Evolutionary conservation across 2,797 vertebrate species (phyloP), one percentile per base, ranked within the genome.

Genomic region (Taenioides sp.): DNA sequence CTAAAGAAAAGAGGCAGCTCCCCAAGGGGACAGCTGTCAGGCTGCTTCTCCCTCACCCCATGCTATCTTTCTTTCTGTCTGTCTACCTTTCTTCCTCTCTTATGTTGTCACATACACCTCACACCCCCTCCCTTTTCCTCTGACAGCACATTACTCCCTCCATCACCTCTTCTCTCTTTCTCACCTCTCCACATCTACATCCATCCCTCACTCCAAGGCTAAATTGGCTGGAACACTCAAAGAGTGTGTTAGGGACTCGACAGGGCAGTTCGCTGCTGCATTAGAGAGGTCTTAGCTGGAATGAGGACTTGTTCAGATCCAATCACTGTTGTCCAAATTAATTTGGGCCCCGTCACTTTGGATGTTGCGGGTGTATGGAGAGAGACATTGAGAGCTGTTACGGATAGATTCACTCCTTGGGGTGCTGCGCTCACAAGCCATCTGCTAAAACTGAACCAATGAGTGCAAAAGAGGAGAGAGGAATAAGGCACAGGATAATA

Each of bases 291-390:
- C 84, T 78, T 78, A 77, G 78, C 71, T 14, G 70, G 76, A 89
- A 87, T 87, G 84, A 91, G 83, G 80, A 87, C 87, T 88, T 84
- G 81, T 91, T 92, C 91, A 84, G 78, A 76, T 78, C 79, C 87
- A 87, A 91, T 92, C 86, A 81, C 83, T 86, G 91, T 90, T 90
- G 87, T 92, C 90, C 80, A 90, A 91, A 88, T 92, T 91, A 86
- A 93, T 94, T 93, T 92, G 78, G 75, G 80, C 77, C 83, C 89
- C 65, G 82, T 92, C 91, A 88, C 72, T 88, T 88, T 85, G 50
- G 25, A 82, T 77, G 81, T 80, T 79, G 80, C 72, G 74, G 83
- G 77, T 73, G 69, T 57, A 72, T 2, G 17, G 71, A 70, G 76
- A 78, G 79, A 85, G 85, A 88, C 80, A 59, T 75, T 65, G 72